Conservation (phyloP, 2,797 vertebrate genomes). For the Netta rufina region DNA sequence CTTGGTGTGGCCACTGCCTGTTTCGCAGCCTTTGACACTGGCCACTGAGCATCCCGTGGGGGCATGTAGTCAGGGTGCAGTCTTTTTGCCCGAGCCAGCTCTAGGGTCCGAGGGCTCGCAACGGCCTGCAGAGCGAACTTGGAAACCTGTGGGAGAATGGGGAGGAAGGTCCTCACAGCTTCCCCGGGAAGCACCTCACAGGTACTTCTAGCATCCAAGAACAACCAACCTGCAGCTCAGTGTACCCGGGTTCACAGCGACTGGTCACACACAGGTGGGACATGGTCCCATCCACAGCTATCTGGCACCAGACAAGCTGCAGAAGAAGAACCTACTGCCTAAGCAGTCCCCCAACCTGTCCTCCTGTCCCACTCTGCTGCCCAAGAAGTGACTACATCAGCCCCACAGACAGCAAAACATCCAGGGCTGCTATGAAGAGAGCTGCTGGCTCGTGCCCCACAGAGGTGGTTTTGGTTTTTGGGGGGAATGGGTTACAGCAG, state of each 20-base stretch:
- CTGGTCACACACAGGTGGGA: background rate
- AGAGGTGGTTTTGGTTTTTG: background rate
- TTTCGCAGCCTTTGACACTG: slow-evolving; percentile 44
- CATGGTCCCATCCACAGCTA: background rate
- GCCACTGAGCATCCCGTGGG: slow-evolving; percentile 69
- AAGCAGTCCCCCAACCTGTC: background rate
- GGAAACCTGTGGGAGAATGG: slow-evolving; percentile 72
- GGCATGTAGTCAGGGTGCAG: slow-evolving; percentile 68
- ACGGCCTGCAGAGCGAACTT: slow-evolving; percentile 58
- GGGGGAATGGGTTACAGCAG: background rate
- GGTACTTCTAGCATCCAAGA: background rate
- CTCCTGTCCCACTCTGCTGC: background rate
- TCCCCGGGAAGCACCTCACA: background rate
- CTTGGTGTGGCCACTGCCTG: slow-evolving; percentile 5
- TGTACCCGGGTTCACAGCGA: background rate
- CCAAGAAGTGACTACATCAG: background rate
- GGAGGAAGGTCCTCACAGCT: background rate
- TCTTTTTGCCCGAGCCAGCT: slow-evolving; percentile 77
- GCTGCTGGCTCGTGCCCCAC: too few species aligned
- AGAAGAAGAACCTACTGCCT: background rate
- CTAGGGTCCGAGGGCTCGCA: slow-evolving; percentile 59
- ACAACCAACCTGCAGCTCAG: background rate
- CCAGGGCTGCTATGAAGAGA: background rate
- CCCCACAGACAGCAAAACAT: background rate
- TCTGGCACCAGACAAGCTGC: background rate